phyloP scores from a whole-genome alignment of 2,113 vertebrate species.

The Anser cygnoides region DNA sequence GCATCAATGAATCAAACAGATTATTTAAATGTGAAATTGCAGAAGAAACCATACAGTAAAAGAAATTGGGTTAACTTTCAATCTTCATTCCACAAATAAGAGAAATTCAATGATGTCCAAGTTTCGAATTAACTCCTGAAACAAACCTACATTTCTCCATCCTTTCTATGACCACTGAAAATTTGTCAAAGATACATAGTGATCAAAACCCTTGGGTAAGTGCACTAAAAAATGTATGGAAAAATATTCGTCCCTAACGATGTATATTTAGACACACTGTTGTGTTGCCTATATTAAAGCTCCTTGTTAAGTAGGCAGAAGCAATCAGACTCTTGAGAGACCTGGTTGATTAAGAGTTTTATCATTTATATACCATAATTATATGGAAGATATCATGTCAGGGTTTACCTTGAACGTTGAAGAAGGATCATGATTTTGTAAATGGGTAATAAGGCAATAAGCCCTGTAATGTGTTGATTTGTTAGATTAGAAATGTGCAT shows the following conservation, averaged over 20 bases:
- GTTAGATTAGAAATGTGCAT: not conserved
- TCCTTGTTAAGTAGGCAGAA: not conserved
- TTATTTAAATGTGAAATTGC: not conserved
- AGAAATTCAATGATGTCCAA: not conserved
- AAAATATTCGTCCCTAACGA: not conserved
- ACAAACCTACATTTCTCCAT: not conserved
- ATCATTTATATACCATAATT: slow-evolving; percentile 25
- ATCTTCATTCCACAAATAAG: not conserved
- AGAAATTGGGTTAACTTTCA: not conserved
- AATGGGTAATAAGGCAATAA: slow-evolving; percentile 38
- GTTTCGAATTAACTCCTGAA: not conserved
- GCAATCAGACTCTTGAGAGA: slow-evolving; percentile 36
- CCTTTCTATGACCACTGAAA: not conserved
- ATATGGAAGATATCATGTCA: slow-evolving; percentile 25
- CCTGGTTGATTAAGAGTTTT: slow-evolving; percentile 38
- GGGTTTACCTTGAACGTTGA: slow-evolving; percentile 39
- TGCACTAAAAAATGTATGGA: not conserved
- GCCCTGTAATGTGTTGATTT: slow-evolving; percentile 18
- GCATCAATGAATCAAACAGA: not conserved
- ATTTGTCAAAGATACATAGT: not conserved
- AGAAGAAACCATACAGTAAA: not conserved
- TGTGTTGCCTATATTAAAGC: not conserved
- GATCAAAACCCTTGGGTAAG: not conserved
- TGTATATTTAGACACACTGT: not conserved
- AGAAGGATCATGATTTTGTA: slow-evolving; percentile 31